Conservation (phyloP, 2,888 invertebrate genomes). For the Chaetoderma sp. region DNA sequence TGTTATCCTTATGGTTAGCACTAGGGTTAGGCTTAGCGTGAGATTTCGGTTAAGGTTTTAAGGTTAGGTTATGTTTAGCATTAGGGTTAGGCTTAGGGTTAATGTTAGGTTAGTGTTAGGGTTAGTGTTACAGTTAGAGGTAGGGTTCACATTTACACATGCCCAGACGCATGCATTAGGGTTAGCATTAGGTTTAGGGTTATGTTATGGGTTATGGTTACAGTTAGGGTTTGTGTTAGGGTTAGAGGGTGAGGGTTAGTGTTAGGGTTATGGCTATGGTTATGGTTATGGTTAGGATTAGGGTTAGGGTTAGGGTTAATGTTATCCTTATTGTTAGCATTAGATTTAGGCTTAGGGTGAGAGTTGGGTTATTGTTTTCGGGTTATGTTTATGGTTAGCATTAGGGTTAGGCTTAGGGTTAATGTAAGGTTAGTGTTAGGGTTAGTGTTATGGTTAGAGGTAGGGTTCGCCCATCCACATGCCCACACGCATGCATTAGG, state of each 20-base stretch:
- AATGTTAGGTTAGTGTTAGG: neutral
- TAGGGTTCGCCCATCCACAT: slow-evolving; percentile 2
- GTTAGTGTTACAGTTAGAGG: neutral
- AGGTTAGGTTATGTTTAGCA: neutral
- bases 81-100: neutral
- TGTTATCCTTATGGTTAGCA: neutral
- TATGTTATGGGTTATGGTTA: neutral
- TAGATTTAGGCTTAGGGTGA: slow-evolving; percentile 15
- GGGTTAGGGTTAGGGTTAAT: too few species aligned
- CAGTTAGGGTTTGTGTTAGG: neutral
- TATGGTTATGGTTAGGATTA: too few species aligned
- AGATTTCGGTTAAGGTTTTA: neutral
- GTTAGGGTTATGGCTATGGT: too few species aligned
- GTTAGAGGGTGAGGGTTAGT: slow-evolving; percentile 5
- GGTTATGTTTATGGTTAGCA: slow-evolving; percentile 13
- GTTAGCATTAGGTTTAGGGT: neutral
- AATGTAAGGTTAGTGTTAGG: slow-evolving; percentile 7
- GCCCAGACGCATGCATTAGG: neutral
- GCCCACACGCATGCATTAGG: slow-evolving; percentile 4
- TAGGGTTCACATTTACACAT: too few species aligned
- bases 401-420: slow-evolving; percentile 10
- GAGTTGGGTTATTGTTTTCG: slow-evolving; percentile 13
- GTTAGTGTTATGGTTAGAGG: slow-evolving; percentile 13
- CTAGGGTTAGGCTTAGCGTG: neutral
- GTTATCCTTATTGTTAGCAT: neutral